These are phyloP conservation scores for Chlorodrepanis virens DNA, from an alignment of 2,113 vertebrate genomes.

Conservation along the genomic window DNA sequence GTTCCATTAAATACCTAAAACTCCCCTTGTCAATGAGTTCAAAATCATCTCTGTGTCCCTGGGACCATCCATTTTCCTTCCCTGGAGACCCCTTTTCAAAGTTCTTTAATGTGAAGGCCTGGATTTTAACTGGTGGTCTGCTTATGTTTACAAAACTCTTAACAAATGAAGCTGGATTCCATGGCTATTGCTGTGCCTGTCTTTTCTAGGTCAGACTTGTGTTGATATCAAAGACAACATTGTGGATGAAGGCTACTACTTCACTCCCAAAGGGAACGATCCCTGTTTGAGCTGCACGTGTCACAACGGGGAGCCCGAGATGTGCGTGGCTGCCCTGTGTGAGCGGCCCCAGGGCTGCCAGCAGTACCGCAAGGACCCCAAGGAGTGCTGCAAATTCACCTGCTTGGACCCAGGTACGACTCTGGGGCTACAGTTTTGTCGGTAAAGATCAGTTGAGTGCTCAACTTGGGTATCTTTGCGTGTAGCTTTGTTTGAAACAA, in stretches of 20 bases:
- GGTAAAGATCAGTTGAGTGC: not conserved
- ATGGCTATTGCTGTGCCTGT: not conserved
- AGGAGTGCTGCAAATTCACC: slow-evolving; percentile 98
- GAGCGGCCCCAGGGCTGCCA: slow-evolving; percentile 94
- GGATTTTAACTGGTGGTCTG: not conserved
- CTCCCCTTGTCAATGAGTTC: not conserved
- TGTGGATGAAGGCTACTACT: slow-evolving; percentile 95
- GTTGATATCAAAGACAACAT: slow-evolving; percentile 98
- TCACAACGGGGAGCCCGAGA: slow-evolving; percentile 93
- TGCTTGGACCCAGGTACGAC: slow-evolving; percentile 90
- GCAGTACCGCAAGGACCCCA: slow-evolving; percentile 94
- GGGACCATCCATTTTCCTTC: not conserved
- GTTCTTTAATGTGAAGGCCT: not conserved
- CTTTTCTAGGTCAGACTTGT: slow-evolving; percentile 87
- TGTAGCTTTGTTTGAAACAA: not conserved
- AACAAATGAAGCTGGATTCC: not conserved
- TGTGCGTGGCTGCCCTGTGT: slow-evolving; percentile 95
- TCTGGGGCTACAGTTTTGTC: not conserved
- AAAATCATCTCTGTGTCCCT: not conserved
- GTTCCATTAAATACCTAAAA: not conserved
- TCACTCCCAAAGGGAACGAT: slow-evolving; percentile 96
- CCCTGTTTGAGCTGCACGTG: slow-evolving; percentile 97
- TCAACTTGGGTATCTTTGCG: not conserved
- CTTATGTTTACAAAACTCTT: not conserved
- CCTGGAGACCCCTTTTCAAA: not conserved